Conservation (phyloP, 2,888 invertebrate genomes). For the Lasioglossum marginatum region DNA sequence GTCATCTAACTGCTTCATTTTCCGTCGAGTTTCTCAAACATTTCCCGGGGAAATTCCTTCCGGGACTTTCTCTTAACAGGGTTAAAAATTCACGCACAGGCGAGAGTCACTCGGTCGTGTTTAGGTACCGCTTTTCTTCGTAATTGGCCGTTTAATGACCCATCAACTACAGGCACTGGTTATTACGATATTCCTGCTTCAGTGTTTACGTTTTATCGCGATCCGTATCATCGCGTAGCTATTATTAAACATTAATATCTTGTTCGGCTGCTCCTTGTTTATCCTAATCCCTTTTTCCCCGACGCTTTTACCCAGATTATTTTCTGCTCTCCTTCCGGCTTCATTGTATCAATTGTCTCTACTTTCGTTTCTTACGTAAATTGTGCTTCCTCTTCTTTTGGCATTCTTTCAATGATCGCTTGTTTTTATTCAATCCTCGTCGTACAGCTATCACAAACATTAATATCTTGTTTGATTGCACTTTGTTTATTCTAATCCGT, state of each 20-base stretch:
- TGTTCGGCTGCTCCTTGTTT: background rate
- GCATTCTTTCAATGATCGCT: background rate
- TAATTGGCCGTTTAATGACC: background rate
- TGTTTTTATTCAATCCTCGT: background rate
- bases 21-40: constrained; percentile 21
- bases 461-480: background rate
- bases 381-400: background rate
- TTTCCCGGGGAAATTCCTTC: constrained; percentile 17
- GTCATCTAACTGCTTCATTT: constrained; percentile 42
- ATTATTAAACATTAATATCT: background rate
- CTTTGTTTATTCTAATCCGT: no score
- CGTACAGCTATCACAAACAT: background rate
- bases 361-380: background rate
- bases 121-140: background rate
- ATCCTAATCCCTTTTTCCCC: background rate
- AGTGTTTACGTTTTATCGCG: background rate
- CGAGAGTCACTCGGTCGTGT: background rate
- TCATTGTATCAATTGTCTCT: background rate
- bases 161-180: background rate
- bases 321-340: background rate
- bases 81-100: background rate
- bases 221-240: background rate
- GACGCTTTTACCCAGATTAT: background rate
- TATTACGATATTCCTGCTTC: background rate
- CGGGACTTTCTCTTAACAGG: background rate